Conservation (phyloP, 2,797 vertebrate genomes). For the Enteromius thamalakanensis region DNA sequence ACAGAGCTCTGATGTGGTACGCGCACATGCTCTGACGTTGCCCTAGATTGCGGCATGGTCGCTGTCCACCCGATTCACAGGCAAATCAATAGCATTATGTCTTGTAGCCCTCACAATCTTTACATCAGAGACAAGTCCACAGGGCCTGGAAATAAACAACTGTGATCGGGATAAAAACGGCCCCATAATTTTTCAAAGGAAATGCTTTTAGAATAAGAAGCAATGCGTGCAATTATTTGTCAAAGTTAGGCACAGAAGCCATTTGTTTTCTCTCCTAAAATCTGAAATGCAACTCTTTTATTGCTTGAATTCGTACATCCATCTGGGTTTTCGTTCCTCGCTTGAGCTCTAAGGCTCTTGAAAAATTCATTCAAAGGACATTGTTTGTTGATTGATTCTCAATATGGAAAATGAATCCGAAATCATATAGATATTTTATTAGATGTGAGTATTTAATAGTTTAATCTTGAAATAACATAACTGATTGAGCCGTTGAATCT, state of each 20-base stretch:
- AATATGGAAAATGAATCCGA: conserved; percentile 30
- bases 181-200: conserved; percentile 10
- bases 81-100: conserved; percentile 60
- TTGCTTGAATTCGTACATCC: neutral
- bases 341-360: conserved; percentile 3
- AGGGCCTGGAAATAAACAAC: conserved; percentile 39
- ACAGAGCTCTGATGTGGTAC: conserved; percentile 44
- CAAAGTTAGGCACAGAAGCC: neutral
- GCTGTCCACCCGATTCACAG: conserved; percentile 43
- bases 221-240: neutral
- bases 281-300: neutral
- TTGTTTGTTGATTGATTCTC: conserved; percentile 38
- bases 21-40: conserved; percentile 38
- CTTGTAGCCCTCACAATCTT: conserved; percentile 48
- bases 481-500: conserved; percentile 34
- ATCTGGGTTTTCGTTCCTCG: neutral
- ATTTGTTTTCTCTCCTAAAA: neutral
- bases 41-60: conserved; percentile 51
- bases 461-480: conserved; percentile 49
- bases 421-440: conserved; percentile 46
- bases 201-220: neutral
- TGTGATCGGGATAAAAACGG: neutral
- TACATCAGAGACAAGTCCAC: conserved; percentile 40
- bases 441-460: conserved; percentile 30
- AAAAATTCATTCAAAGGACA: conserved; percentile 12